Evolutionary conservation across 2,113 vertebrate species (phyloP).

Genomic region (Synodontis membranacea): DNA sequence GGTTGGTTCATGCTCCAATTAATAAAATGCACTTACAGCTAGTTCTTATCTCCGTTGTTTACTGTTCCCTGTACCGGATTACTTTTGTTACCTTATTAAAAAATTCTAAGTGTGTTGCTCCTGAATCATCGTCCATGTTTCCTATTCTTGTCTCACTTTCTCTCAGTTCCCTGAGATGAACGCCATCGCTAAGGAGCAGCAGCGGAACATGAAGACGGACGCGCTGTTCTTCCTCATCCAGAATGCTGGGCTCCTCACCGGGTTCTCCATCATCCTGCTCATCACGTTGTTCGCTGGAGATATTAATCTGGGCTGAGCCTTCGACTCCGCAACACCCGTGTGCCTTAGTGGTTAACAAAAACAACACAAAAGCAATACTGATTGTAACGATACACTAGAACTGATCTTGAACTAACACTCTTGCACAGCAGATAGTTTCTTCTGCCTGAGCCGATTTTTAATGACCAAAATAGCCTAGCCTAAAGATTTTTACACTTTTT

Average conservation of each 20-base stretch:
- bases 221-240: slow-evolving; percentile 90
- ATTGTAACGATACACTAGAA: neutral
- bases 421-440: neutral
- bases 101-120: neutral
- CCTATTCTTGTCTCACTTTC: neutral
- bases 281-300: slow-evolving; percentile 83
- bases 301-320: slow-evolving; percentile 51
- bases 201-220: slow-evolving; percentile 68
- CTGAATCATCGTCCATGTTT: neutral
- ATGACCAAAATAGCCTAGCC: neutral
- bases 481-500: neutral
- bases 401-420: slow-evolving; percentile 27
- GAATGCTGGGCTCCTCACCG: slow-evolving; percentile 87
- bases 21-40: neutral
- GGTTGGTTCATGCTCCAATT: neutral
- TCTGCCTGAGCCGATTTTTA: neutral
- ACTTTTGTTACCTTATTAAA: neutral
- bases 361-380: slow-evolving; percentile 1
- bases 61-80: neutral
- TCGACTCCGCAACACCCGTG: neutral
- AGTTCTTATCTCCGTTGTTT: neutral
- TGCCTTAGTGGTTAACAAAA: neutral
- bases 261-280: slow-evolving; percentile 88
- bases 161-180: slow-evolving; percentile 92
- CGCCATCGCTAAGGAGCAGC: slow-evolving; percentile 79